Conservation (phyloP, 2,113 vertebrate genomes). For the Carassius gibelio region DNA sequence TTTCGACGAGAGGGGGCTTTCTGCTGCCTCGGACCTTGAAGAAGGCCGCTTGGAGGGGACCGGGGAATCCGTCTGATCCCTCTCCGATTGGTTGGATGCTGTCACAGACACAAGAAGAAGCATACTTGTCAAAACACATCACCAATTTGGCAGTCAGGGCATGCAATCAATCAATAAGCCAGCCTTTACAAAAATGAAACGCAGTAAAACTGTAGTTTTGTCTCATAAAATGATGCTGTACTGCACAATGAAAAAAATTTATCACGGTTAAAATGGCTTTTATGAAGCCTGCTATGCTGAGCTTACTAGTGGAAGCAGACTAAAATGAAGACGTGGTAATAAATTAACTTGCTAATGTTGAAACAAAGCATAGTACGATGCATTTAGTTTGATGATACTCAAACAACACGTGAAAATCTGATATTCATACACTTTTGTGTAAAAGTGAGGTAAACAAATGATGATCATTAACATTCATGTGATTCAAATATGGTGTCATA, state of each 20-base stretch:
- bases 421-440: background rate
- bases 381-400: background rate
- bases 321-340: background rate
- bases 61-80: constrained; percentile 85
- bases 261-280: background rate
- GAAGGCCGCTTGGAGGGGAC: constrained; percentile 84
- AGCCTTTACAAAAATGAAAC: background rate
- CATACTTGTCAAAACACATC: constrained; percentile 60
- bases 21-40: constrained; percentile 81
- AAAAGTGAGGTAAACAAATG: background rate
- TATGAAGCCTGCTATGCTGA: background rate
- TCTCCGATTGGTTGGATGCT: constrained; percentile 83
- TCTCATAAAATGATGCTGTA: background rate
- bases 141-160: constrained; percentile 57
- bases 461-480: background rate
- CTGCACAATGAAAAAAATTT: background rate
- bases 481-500: background rate
- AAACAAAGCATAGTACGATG: background rate
- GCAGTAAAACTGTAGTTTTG: constrained; percentile 9
- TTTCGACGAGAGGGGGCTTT: constrained; percentile 86
- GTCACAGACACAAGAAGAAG: constrained; percentile 59
- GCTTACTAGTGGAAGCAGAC: background rate
- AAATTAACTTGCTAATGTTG: background rate
- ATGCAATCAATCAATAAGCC: constrained; percentile 59
- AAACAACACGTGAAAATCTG: background rate